Evolutionary conservation across 2,113 vertebrate species (phyloP).

Genomic region (Emydocephalus ijimae): DNA sequence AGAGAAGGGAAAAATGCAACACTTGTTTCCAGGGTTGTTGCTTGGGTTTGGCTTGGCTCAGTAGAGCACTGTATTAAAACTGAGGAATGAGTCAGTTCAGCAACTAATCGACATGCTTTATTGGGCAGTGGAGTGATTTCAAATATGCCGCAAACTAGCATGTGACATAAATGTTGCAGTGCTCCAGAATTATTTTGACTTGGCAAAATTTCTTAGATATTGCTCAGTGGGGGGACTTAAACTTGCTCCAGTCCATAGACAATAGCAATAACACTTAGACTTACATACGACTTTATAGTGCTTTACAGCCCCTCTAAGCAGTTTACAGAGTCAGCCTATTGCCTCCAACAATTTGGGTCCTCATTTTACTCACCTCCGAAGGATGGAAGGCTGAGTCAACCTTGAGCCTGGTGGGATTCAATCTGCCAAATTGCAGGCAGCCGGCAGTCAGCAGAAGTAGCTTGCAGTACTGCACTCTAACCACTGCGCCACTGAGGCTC

Average conservation of each 20-base stretch:
- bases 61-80: conserved; percentile 28
- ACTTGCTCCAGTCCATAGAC: neutral
- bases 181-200: neutral
- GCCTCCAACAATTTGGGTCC: too few species aligned
- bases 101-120: neutral
- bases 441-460: too few species aligned
- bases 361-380: too few species aligned
- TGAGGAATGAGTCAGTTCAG: conserved; percentile 24
- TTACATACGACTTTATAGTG: too few species aligned
- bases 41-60: conserved; percentile 14
- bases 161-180: neutral
- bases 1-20: neutral
- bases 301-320: too few species aligned
- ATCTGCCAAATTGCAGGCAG: too few species aligned
- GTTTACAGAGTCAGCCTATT: too few species aligned
- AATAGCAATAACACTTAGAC: too few species aligned
- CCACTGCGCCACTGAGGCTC: too few species aligned
- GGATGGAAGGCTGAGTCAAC: too few species aligned
- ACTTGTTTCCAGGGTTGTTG: conserved; percentile 4
- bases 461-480: too few species aligned
- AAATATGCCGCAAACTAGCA: neutral
- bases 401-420: too few species aligned
- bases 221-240: neutral
- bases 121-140: neutral
- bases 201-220: neutral